Base-by-base conservation (phyloP, 2,888 invertebrate species). In the Archips crataeganus region DNA sequence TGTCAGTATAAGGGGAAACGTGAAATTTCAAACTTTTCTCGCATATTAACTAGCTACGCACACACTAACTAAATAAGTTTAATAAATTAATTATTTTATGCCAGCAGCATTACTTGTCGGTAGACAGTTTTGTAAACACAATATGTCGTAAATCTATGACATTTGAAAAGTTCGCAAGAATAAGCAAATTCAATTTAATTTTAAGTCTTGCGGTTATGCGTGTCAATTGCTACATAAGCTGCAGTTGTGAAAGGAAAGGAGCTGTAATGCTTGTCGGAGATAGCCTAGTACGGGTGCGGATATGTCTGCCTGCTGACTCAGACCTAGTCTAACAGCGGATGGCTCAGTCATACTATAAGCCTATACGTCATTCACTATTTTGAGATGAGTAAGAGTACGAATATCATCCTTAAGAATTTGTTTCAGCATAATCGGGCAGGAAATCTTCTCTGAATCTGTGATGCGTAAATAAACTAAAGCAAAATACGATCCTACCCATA, bases 281-380 rank as follows among this genome's bases (percentile, higher is more conserved):
- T 75, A 77, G 74, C 76, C 76, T 64, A 75, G 71, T 75, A 75
- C 11, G 69, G 73, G 54, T 23, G 61, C 60, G 32, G 70, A 67
- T 61, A 70, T 74, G 72, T 76, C 74, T 76, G 72, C 67, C 60
- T 49, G 36, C 23, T 77, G 60, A 74, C 64, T 75, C 72, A 75
- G 63, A 36, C 39, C 70, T 66, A 63, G 68, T 72, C 47, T 32
- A 57, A 15, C 59, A 34, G 67, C 69, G 69, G 68, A 69, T 60
- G 32, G 42, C 68, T 62, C 63, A 68, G 68, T 73, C 63, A 73
- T 73, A 69, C 65, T 47, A 32, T 32, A 36, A 36, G 13, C 68
- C 63, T 68, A 63, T 63, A 57, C 10, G 57, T 68, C 57, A 73
- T 63, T 73, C 57, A 57, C 64, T 69, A 69, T 73, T 73, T 64